Base-by-base conservation (phyloP, 2,888 invertebrate species). In the Hedychridium roseum region DNA sequence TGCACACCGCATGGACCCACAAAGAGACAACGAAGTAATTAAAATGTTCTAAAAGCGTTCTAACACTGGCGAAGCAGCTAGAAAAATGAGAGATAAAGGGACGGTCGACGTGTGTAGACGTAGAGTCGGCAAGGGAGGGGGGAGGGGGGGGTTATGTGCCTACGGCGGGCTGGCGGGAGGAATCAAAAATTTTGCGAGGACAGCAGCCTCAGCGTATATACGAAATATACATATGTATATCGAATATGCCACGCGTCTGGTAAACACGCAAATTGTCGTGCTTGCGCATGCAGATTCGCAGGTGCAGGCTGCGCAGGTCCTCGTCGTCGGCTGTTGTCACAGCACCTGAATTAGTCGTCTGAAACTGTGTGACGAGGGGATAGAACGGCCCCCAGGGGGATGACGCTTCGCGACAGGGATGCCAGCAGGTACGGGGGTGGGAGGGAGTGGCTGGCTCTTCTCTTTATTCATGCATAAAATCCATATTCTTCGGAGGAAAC, bases 401-500 rank as follows among this genome's bases (percentile, higher is more conserved):
- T n/a, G n/a, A n/a, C n/a, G n/a, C n/a, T n/a, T n/a, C n/a, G n/a
- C n/a, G 30, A n/a, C 40, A 31, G 34, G 50, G 39, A 46, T 28
- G 38, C 31, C 23, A 27, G 31, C 31, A 17, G 14, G 39, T 31
- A 9, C 11, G 23, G 18, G 28, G 30, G 41, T 28, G 41, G 43
- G 17, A 26, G 26, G 28, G 28, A 23, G 20, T 17, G 16, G 35
- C 15, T n/a, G 17, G 23, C 45, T 51, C 41, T 38, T 39, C 58
- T 55, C 62, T 66, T 66, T 65, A 60, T 62, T 69, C 73, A 59
- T 64, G 69, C 72, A 68, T 69, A 68, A 74, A 73, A 74, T 71
- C 70, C 66, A 74, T 74, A 73, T 71, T 73, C 74, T 70, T 71
- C 62, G 68, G 59, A 66, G 66, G 54, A 68, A 66, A 67, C 70